Evolutionary conservation across 2,888 invertebrate species (phyloP), one percentile per base, ranked within the genome.

Genomic region (Callimorpha dominula): DNA sequence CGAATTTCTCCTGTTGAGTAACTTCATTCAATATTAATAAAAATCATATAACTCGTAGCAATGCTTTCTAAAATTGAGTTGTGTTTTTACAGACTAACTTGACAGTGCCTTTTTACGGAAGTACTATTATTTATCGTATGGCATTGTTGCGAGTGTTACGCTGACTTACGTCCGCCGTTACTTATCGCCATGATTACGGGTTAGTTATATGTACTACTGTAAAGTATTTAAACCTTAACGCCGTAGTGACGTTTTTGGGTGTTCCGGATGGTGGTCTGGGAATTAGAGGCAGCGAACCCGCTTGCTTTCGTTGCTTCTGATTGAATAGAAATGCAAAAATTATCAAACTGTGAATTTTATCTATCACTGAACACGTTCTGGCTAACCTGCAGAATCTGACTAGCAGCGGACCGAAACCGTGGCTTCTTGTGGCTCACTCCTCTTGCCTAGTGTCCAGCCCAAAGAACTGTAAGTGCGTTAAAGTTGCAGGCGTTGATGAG

Each of bases 1-100:
- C 42, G 40, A 60, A 14, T 60, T 63, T 68, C 63, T 63, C 69
- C 49, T 49, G n/a, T 69, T 69, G 40, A 50, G 50, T 50, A 63
- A 63, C n/a, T 69, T 63, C 12, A 50, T 63, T 42, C 42, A 69
- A 69, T 63, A 69, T 42, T 40, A 63, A 69, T 69, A 63, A 69
- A 63, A 62, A 43, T 7, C 43, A 40, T 20, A 69, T 52, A 17
- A 43, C 7, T 14, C 20, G 12, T 66, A 46, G 60, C 17, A 68
- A 9, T 49, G 17, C 46, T 68, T 68, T 68, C 15, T 57, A 57
- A 46, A 57, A 52, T 40, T 50, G 54, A 68, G 31, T 11, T 31
- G 60, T 60, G 14, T 60, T 60, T 60, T 31, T 31, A 31, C 60
- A 57, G 20, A 20, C 20, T 12, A 20, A 57, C 57, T 57, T 20